Base-by-base conservation (phyloP, 2,113 vertebrate genomes). In the Gymnorhina tibicen region DNA sequence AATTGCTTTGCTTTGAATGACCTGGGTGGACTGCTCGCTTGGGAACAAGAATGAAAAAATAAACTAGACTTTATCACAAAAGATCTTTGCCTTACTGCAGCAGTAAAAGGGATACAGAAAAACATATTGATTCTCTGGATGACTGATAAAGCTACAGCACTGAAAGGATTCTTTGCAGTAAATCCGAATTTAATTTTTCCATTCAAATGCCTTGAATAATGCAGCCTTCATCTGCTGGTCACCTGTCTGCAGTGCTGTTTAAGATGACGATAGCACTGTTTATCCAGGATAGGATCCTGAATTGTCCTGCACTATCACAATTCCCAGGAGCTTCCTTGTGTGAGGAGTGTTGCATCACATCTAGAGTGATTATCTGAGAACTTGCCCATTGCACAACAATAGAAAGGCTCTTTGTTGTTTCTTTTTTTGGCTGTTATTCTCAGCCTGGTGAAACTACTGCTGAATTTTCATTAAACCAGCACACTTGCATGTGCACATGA, bases 141-240 rank as follows among this genome's bases (percentile, higher is more conserved):
- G 79, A 77, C 80, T 91, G 93, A 32, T 80, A 96, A 91, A 96
- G 59, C 90, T 77, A 70, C 79, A 83, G 52, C 87, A 89, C 50
- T 81, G 91, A 58, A 69, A 97, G 60, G 47, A 95, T 89, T 91
- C 87, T 84, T 79, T 30, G 19, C 82, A 81, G 77, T 93, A 85
- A 94, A 95, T 80, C 90, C 3, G 17, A 92, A 19, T 97, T 97
- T 87, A 96, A 60, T 96, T 97, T 97, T 96, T 97, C 93, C 88
- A 94, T 84, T 77, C 49, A 91, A 96, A 95, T 87, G 55, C 70
- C 60, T 85, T 94, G 92, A 95, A 92, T 91, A 86, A 78, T 44
- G n/a, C 16, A 81, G 49, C 55, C 76, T 94, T 96, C 19, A 1
- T 93, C 28, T 92, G 66, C 77, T 87, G 85, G 83, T 89, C 92